A percentile compares a stretch with the other conserved stretches of the same genome.
phyloP scores from a whole-genome alignment of 2,888 invertebrate genomes.

The Lordiphosa andalusiaca region DNA sequence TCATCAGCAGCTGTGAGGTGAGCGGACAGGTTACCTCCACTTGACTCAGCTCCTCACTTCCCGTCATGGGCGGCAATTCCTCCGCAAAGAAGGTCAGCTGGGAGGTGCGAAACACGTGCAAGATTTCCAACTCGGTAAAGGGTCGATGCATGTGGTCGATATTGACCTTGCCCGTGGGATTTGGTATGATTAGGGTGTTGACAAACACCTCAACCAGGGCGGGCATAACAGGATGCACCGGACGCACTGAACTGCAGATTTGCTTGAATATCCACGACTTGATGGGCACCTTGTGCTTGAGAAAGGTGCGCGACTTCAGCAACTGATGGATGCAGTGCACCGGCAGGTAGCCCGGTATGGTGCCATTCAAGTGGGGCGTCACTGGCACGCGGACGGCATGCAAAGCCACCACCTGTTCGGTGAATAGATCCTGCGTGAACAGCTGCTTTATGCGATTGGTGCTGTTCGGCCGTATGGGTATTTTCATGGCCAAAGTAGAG shows the following conservation, averaged over 20 bases:
- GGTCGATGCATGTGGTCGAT: constrained; percentile 94
- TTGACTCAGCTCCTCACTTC: constrained; percentile 82
- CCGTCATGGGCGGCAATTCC: constrained; percentile 80
- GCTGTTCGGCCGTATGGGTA: constrained; percentile 91
- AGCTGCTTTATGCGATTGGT: constrained; percentile 94
- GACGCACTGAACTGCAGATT: constrained; percentile 92
- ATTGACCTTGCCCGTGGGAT: constrained; percentile 77
- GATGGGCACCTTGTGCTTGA: constrained; percentile 97
- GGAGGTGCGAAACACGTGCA: constrained; percentile 87
- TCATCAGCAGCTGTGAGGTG: constrained; percentile 92
- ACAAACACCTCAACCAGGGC: constrained; percentile 97
- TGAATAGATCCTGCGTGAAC: constrained; percentile 97
- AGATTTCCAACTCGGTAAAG: constrained; percentile 93
- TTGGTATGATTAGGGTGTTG: constrained; percentile 90
- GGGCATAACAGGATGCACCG: constrained; percentile 95
- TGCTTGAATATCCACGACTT: constrained; percentile 98
- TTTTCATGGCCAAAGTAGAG: constrained; percentile 96
- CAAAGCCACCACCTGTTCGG: constrained; percentile 96
- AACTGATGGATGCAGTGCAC: constrained; percentile 98
- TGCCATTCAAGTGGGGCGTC: constrained; percentile 92
- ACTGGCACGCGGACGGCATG: constrained; percentile 98
- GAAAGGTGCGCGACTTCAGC: constrained; percentile 95
- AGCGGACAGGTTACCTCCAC: constrained; percentile 82
- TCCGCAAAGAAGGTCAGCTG: constrained; percentile 55
- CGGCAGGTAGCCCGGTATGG: constrained; percentile 94